Evolutionary conservation across 2,113 vertebrate species (phyloP), one percentile per base, ranked within the genome.

Genomic region (Calyptommatus sinebrachiatus): DNA sequence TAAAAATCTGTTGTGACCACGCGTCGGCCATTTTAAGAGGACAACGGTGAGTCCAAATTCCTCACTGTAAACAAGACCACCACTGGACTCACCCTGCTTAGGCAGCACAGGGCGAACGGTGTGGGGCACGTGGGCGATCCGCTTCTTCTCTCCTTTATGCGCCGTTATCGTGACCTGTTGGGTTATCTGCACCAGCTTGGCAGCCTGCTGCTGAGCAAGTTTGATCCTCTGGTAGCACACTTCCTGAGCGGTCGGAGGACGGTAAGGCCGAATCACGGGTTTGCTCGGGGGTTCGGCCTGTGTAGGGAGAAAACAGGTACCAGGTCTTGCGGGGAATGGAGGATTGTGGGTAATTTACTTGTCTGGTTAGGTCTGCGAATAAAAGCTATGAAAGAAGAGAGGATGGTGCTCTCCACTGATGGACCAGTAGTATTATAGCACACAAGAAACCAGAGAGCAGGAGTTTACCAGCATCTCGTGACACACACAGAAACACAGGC

Each of bases 181-280:
- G 63, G 63, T 26, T 26, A 66, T 20, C 92, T 97, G 98, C 16
- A 92, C 94, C 53, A 95, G 91, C 81, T 96, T 94, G 31, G 92
- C 88, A 0, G 91, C 4, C 90, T 96, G 97, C 89, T 95, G 93
- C 93, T 98, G 98, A 0, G 98, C 97, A 79, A 96, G 92, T 92
- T 97, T 96, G 92, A 98, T 97, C 28, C 98, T 95, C 86, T 95
- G 95, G 90, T 97, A 99, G 83, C 98, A 99, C 46, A 97, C 94
- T 90, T 99, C 97, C 92, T 99, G 98, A 0, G 98, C 96, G 0
- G 96, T 96, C 4, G 94, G 95, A 14, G 95, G 95, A 73, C 94
- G 93, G 87, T 95, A 94, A 0, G 95, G 95, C 35, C 89, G 94
- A 7, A 94, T 75, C 1, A 88, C 75, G 0, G 92, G 48, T 80